phyloP scores from a whole-genome alignment of 2,888 invertebrate genomes.

The Zhuqinia jingwanae region DNA sequence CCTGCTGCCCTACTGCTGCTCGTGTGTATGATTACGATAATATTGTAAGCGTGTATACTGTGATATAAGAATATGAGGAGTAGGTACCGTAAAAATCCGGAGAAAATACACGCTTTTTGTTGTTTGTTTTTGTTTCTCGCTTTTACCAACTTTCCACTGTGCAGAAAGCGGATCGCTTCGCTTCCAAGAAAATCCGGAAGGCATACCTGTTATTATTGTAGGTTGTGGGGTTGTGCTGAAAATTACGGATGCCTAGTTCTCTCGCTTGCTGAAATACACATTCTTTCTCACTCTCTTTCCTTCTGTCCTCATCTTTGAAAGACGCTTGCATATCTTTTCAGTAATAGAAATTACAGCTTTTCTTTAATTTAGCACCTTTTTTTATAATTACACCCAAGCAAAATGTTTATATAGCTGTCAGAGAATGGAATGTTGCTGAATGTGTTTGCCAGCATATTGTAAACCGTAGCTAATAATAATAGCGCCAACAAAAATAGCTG shows the following conservation, averaged over 20 bases:
- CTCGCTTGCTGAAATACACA: no score
- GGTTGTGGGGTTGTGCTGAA: no score
- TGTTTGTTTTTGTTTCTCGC: slow-evolving; percentile 51
- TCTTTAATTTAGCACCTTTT: slow-evolving; percentile 72
- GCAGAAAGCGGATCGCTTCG: slow-evolving; percentile 30
- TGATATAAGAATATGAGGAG: background rate
- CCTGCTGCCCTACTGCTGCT: background rate
- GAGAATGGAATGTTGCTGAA: slow-evolving; percentile 47
- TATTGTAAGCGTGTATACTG: no score
- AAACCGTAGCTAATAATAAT: slow-evolving; percentile 22
- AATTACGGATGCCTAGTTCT: slow-evolving; percentile 52
- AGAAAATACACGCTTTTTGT: slow-evolving; percentile 35
- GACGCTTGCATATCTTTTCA: background rate
- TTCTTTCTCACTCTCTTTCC: background rate
- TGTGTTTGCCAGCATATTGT: background rate
- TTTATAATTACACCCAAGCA: slow-evolving; percentile 65
- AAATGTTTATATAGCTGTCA: slow-evolving; percentile 69
- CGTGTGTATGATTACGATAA: background rate
- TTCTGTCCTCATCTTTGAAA: background rate
- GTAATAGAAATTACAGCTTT: slow-evolving; percentile 41
- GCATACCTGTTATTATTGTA: slow-evolving; percentile 50
- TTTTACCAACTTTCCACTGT: slow-evolving; percentile 39
- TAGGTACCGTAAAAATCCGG: slow-evolving; percentile 6
- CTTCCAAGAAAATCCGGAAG: slow-evolving; percentile 41
- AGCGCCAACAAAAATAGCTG: background rate